These are phyloP conservation scores for Leptocoma aspasia DNA, from an alignment of 2,113 vertebrate genomes.

Conservation along the genomic window DNA sequence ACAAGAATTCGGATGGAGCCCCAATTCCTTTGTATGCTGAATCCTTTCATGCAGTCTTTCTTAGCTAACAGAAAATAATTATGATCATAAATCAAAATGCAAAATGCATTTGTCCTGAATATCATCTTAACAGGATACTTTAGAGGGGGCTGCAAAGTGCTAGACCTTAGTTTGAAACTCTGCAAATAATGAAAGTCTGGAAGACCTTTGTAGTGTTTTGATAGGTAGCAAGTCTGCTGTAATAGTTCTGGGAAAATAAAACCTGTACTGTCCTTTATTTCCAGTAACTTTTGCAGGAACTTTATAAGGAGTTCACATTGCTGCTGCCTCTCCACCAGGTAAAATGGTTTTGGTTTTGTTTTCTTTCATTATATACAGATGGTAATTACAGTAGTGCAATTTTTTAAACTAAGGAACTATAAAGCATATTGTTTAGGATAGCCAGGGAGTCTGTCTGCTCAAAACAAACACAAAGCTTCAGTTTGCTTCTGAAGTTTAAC, in stretches of 20 bases:
- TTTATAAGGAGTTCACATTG: background rate
- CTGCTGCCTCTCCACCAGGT: background rate
- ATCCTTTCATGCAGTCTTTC: background rate
- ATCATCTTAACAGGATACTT: background rate
- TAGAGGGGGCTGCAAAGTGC: background rate
- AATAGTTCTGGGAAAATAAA: background rate
- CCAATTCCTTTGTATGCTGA: background rate
- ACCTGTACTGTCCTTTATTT: background rate
- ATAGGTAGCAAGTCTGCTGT: background rate
- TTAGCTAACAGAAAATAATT: conserved; percentile 9
- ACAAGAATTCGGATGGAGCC: background rate
- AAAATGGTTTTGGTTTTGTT: background rate
- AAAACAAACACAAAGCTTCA: background rate
- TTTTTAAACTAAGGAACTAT: background rate
- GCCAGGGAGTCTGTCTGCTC: background rate
- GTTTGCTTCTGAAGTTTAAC: background rate
- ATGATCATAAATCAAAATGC: conserved; percentile 26
- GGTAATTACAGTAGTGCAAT: background rate
- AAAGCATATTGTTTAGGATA: background rate
- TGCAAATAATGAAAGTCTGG: background rate
- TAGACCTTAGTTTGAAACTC: background rate
- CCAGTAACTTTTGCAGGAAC: background rate
- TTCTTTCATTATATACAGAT: background rate
- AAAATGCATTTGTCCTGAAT: background rate
- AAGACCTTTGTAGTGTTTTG: background rate